Conservation (phyloP, 2,888 invertebrate species). For the Netelia fuscicornis region DNA sequence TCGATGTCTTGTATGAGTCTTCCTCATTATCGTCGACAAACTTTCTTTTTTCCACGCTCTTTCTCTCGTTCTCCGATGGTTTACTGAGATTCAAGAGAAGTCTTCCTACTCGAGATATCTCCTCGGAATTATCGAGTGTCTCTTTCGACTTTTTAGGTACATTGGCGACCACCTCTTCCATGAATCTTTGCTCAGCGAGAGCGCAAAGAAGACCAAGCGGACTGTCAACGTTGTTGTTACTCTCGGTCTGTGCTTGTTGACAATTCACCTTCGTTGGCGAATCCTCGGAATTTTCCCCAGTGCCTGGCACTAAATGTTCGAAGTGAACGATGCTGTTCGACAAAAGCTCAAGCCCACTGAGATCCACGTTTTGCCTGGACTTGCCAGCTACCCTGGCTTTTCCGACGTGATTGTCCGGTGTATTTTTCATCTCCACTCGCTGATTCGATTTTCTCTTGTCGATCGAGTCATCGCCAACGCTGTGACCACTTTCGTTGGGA, state of each 20-base stretch:
- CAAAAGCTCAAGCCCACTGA: conserved; percentile 92
- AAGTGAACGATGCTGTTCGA: conserved; percentile 95
- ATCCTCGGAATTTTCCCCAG: conserved; percentile 84
- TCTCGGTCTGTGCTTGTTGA: conserved; percentile 82
- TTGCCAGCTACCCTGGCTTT: conserved; percentile 66
- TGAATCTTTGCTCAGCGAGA: conserved; percentile 93
- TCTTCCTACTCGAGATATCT: conserved; percentile 77
- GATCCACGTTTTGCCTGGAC: conserved; percentile 86
- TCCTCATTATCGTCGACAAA: conserved; percentile 61
- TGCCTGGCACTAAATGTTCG: conserved; percentile 85
- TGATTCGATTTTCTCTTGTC: conserved; percentile 13
- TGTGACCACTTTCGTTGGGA: background rate
- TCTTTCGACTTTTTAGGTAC: conserved; percentile 71
- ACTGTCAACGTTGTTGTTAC: conserved; percentile 83
- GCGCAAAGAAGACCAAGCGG: conserved; percentile 91
- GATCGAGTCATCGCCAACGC: background rate
- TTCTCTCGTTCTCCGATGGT: conserved; percentile 65
- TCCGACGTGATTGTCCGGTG: conserved; percentile 1
- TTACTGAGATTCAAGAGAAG: conserved; percentile 77
- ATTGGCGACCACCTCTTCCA: conserved; percentile 89
- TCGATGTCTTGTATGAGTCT: conserved; percentile 43
- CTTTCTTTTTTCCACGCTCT: conserved; percentile 73
- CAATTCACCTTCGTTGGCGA: conserved; percentile 83
- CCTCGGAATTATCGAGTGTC: conserved; percentile 76
- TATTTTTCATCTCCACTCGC: conserved; percentile 12